A percentile compares a stretch with the other conserved stretches of the same genome.
These are phyloP conservation scores for Microctenopoma lineatum DNA, from an alignment of 2,797 vertebrate genomes.

Conservation along the genomic window DNA sequence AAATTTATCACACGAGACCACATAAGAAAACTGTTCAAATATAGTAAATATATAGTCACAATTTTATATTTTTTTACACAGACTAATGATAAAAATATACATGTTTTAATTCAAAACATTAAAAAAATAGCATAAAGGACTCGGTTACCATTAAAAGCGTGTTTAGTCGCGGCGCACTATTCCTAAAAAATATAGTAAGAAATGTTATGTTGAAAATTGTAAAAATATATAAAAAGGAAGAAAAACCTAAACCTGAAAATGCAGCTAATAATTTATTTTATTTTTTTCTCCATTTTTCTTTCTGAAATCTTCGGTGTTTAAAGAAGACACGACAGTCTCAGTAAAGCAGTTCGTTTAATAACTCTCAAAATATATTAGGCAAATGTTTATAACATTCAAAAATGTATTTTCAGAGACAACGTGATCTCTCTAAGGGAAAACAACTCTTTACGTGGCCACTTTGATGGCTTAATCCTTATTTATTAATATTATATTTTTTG, in stretches of 20 bases:
- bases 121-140: slow-evolving; percentile 4
- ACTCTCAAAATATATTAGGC: not conserved
- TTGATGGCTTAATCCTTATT: not conserved
- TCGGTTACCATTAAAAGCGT: slow-evolving; percentile 8
- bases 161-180: not conserved
- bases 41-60: not conserved
- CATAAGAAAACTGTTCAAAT: not conserved
- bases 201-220: not conserved
- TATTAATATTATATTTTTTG: not conserved
- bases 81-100: not conserved
- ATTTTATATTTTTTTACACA: not conserved
- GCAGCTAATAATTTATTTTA: slow-evolving; percentile 19
- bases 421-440: not conserved
- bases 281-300: slow-evolving; percentile 8
- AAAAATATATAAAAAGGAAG: not conserved
- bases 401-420: slow-evolving; percentile 4
- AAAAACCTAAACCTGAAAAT: not conserved
- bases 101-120: not conserved
- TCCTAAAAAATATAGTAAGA: not conserved
- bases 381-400: slow-evolving; percentile 1
- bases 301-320: not conserved
- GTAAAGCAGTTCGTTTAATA: slow-evolving; percentile 8
- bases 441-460: not conserved
- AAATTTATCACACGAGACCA: not conserved
- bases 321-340: slow-evolving; percentile 10